Conservation (phyloP, 2,113 vertebrate species). For the Dascyllus trimaculatus region DNA sequence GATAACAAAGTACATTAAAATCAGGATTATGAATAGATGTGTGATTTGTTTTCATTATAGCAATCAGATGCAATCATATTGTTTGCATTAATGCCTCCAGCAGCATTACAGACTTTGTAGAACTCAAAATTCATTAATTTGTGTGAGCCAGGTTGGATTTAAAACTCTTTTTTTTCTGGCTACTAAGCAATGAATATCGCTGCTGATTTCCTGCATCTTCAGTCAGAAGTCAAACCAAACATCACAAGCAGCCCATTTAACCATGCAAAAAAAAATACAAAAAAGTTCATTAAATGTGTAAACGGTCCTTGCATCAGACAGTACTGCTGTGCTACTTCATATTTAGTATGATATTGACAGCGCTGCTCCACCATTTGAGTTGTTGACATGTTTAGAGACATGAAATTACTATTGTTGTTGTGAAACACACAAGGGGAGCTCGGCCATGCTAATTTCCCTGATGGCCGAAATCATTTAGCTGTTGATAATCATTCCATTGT, state of each 20-base stretch:
- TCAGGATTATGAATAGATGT: not conserved
- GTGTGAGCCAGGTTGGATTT: not conserved
- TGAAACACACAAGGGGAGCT: conserved; percentile 35
- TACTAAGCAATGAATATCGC: not conserved
- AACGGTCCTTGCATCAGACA: conserved; percentile 47
- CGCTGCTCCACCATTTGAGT: not conserved
- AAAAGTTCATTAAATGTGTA: conserved; percentile 47
- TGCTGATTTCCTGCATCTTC: not conserved
- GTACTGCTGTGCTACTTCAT: conserved; percentile 49
- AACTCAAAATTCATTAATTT: not conserved
- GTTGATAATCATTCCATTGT: conserved; percentile 45
- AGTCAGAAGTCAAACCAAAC: conserved; percentile 15
- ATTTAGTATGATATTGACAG: conserved; percentile 11
- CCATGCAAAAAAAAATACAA: conserved; percentile 37
- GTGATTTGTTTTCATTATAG: not conserved
- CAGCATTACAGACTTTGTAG: not conserved
- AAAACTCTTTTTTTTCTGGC: not conserved
- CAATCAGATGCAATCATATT: not conserved
- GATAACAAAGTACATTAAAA: not conserved
- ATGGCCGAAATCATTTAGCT: conserved; percentile 34
- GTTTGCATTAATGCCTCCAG: not conserved
- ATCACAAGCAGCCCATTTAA: conserved; percentile 13
- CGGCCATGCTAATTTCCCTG: conserved; percentile 51
- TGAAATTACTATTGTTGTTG: conserved; percentile 43
- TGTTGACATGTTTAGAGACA: conserved; percentile 23